Conservation (phyloP, 2,797 vertebrate species). For the Schizopygopsis malacanthus region DNA sequence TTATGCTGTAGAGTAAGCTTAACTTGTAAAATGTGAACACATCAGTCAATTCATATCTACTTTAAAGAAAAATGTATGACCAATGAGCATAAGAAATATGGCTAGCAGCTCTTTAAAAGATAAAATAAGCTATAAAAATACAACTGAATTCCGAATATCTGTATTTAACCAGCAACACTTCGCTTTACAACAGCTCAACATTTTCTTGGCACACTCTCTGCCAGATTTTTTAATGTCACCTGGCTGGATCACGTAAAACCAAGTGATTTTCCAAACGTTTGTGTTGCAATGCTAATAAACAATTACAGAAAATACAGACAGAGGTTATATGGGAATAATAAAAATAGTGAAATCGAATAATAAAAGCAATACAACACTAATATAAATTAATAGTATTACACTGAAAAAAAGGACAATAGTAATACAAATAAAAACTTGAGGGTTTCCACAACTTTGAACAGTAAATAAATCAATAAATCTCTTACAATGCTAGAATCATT, state of each 20-base stretch:
- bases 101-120: slow-evolving; percentile 1
- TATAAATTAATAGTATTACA: neutral
- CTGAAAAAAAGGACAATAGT: neutral
- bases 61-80: slow-evolving; percentile 2
- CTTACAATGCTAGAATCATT: neutral
- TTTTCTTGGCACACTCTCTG: slow-evolving; percentile 22
- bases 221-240: slow-evolving; percentile 1
- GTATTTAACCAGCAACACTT: slow-evolving; percentile 40
- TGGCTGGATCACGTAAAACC: slow-evolving; percentile 9
- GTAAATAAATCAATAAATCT: slow-evolving; percentile 5
- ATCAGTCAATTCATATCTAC: slow-evolving; percentile 1
- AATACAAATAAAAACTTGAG: neutral
- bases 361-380: neutral
- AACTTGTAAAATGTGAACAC: neutral
- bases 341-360: slow-evolving; percentile 5
- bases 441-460: neutral
- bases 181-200: neutral
- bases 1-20: neutral
- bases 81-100: neutral
- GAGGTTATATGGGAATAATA: slow-evolving; percentile 13
- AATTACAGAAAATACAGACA: slow-evolving; percentile 7
- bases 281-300: slow-evolving; percentile 8
- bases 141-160: slow-evolving; percentile 27
- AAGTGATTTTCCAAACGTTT: neutral
- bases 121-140: slow-evolving; percentile 13